Percentiles rank a stretch among this genome's conserved stretches.
Conservation (phyloP, 2,113 vertebrate species). For the Alouatta palliata region DNA sequence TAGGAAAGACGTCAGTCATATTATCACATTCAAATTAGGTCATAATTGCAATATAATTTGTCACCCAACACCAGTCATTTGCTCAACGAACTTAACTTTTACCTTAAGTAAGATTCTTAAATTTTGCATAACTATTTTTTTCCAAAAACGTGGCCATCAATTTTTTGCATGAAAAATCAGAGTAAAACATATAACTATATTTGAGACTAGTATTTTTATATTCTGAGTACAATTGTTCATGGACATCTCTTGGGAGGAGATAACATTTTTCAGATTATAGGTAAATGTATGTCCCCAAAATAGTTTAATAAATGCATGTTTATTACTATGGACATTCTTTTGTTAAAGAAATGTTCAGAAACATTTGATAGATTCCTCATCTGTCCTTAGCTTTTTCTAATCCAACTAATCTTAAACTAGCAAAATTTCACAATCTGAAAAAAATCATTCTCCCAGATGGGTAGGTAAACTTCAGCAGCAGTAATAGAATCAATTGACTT, state of each 20-base stretch:
- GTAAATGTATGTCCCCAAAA: background rate
- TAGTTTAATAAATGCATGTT: background rate
- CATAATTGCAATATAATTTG: background rate
- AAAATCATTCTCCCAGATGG: background rate
- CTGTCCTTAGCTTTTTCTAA: background rate
- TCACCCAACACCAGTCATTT: background rate
- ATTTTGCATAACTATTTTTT: background rate
- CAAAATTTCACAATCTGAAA: background rate
- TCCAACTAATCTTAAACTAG: background rate
- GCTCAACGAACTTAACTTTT: background rate
- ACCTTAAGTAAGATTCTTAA: background rate
- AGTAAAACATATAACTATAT: background rate
- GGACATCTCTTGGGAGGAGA: background rate
- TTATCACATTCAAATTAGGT: background rate
- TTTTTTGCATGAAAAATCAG: background rate
- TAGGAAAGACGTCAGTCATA: background rate
- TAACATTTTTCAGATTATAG: background rate
- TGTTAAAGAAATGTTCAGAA: background rate
- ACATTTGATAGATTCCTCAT: background rate
- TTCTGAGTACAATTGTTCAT: background rate
- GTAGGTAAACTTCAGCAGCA: background rate
- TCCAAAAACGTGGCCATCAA: background rate
- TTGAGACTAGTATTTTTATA: background rate
- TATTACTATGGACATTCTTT: background rate
- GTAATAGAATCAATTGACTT: background rate